Evolutionary conservation across 1,140 invertebrate genomes (phyloP).

Genomic region (Paraescarpia echinospica): DNA sequence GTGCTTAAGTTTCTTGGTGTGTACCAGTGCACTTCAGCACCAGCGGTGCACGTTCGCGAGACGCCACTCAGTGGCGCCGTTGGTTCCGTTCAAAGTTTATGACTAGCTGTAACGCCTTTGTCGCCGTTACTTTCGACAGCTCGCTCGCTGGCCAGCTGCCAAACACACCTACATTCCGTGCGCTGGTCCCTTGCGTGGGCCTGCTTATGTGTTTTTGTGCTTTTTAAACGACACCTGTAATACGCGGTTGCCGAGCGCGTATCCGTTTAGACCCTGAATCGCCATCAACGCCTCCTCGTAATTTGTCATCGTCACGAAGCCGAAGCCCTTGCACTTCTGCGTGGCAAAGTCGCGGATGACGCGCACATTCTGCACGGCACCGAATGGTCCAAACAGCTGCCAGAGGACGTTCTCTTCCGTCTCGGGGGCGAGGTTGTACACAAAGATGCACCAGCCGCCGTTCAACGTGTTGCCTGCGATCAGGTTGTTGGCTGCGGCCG

Average conservation of each 20-base stretch:
- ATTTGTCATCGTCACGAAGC: slow-evolving; percentile 99
- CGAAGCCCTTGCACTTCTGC: slow-evolving; percentile 99
- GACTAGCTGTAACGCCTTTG: slow-evolving; percentile 1
- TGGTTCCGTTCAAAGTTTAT: slow-evolving; percentile 10
- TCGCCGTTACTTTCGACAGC: background rate
- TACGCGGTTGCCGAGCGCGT: slow-evolving; percentile 93
- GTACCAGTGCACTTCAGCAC: background rate
- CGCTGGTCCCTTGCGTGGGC: background rate
- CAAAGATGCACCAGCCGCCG: slow-evolving; percentile 91
- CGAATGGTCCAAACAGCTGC: slow-evolving; percentile 98
- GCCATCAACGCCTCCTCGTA: slow-evolving; percentile 97
- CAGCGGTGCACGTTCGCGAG: background rate
- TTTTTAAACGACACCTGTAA: slow-evolving; percentile 92
- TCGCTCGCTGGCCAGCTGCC: background rate
- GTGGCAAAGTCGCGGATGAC: slow-evolving; percentile 93
- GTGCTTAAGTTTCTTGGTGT: background rate
- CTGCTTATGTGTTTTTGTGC: slow-evolving; percentile 26
- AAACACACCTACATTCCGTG: background rate
- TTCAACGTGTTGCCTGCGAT: slow-evolving; percentile 43
- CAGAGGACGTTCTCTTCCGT: slow-evolving; percentile 98
- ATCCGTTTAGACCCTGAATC: slow-evolving; percentile 96
- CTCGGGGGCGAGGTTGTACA: slow-evolving; percentile 97
- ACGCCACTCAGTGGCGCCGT: background rate
- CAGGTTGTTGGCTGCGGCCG: slow-evolving; percentile 10
- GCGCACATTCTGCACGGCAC: slow-evolving; percentile 97